A percentile compares a stretch with the other conserved stretches of the same genome.
These are phyloP conservation scores for Drosophila emarginata DNA, from an alignment of 2,888 invertebrate genomes.

Conservation along the genomic window DNA sequence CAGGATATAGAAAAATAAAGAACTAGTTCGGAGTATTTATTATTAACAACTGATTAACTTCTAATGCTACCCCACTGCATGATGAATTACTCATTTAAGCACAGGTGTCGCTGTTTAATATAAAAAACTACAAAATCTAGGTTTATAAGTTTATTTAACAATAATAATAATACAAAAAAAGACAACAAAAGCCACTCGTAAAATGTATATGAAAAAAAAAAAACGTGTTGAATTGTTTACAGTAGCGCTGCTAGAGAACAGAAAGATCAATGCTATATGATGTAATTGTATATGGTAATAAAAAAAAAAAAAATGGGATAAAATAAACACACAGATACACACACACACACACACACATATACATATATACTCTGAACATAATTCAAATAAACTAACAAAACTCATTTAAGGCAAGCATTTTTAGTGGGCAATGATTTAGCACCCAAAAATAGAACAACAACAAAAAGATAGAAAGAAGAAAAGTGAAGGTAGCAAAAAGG, in stretches of 20 bases:
- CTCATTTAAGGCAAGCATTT: constrained; percentile 11
- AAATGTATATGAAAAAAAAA: constrained; percentile 3
- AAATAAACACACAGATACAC: not conserved
- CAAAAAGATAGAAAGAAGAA: not conserved
- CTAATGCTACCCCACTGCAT: not conserved
- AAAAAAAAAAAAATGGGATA: not conserved
- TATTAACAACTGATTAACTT: not conserved
- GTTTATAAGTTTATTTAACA: constrained; percentile 31
- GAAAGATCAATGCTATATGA: constrained; percentile 57
- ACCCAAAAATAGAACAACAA: constrained; percentile 10
- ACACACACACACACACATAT: not conserved
- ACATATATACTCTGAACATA: not conserved
- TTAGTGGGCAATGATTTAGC: constrained; percentile 33
- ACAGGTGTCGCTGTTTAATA: not conserved
- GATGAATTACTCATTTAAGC: not conserved
- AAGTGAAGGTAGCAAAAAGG: not conserved
- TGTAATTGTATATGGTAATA: constrained; percentile 34
- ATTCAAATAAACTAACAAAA: constrained; percentile 5
- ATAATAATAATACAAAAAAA: not conserved
- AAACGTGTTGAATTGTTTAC: constrained; percentile 34
- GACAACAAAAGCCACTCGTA: not conserved
- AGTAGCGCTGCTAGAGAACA: not conserved
- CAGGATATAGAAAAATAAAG: too few species aligned
- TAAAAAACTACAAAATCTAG: constrained; percentile 19
- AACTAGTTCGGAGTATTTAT: not conserved